Conservation (phyloP, 2,888 invertebrate genomes). For the Melanchra persicariae region DNA sequence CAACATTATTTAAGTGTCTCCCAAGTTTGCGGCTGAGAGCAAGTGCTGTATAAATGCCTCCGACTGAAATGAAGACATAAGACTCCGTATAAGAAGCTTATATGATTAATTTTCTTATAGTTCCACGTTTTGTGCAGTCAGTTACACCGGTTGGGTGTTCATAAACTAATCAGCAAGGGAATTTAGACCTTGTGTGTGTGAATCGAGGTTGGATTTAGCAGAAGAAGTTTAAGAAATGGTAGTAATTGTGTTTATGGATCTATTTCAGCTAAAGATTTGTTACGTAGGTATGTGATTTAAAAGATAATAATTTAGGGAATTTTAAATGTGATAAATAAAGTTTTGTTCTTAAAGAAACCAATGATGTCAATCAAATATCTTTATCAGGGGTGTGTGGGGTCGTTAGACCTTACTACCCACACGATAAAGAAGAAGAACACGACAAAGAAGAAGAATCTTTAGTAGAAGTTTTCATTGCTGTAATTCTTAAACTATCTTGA, state of each 20-base stretch:
- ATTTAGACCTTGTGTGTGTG: conserved; percentile 6
- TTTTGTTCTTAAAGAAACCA: too few relatives aligned
- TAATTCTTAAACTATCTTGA: too few relatives aligned
- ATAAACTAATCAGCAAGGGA: conserved; percentile 23
- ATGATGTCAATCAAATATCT: too few relatives aligned
- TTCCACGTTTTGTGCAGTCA: conserved; percentile 61
- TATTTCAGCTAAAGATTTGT: conserved; percentile 18
- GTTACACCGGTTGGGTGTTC: conserved; percentile 41
- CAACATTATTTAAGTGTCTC: conserved; percentile 28
- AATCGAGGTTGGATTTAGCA: background rate
- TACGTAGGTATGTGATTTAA: background rate
- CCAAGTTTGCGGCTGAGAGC: conserved; percentile 28
- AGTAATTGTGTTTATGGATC: conserved; percentile 33
- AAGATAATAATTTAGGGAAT: too few relatives aligned
- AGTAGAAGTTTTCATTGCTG: too few relatives aligned
- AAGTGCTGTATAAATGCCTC: conserved; percentile 58
- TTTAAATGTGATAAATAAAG: too few relatives aligned
- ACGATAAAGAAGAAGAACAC: too few relatives aligned
- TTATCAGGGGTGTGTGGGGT: too few relatives aligned
- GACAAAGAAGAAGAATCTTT: too few relatives aligned
- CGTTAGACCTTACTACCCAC: too few relatives aligned
- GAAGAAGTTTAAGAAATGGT: background rate
- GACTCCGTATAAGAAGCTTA: conserved; percentile 73
- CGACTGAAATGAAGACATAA: conserved; percentile 70
- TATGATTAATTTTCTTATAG: conserved; percentile 75